These are phyloP conservation scores for Carcina quercana DNA, from an alignment of 2,888 invertebrate genomes.

Conservation along the genomic window DNA sequence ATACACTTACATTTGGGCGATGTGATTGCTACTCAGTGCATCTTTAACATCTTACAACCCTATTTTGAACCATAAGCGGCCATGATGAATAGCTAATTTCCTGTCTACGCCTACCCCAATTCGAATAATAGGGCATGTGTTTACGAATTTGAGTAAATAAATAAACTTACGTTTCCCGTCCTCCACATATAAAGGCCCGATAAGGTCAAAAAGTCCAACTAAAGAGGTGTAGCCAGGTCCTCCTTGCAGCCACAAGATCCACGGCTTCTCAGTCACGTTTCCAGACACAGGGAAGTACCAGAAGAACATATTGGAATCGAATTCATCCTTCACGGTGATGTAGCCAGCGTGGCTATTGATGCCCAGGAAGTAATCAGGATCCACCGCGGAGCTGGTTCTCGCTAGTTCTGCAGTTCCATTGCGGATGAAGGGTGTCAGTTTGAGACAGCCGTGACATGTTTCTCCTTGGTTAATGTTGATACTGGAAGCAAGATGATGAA, in stretches of 20 bases:
- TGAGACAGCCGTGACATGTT: conserved; percentile 2
- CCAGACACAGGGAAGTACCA: conserved; percentile 81
- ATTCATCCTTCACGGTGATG: conserved; percentile 79
- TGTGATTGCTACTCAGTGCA: no score
- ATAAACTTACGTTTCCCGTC: conserved; percentile 23
- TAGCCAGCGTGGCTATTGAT: conserved; percentile 55
- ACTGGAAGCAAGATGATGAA: no score
- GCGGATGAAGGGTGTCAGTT: conserved; percentile 22
- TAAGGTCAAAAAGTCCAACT: conserved; percentile 32
- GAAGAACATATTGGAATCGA: conserved; percentile 83
- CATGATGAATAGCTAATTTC: no score
- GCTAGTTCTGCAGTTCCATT: conserved; percentile 20
- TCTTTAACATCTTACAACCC: no score
- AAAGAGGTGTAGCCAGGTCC: conserved; percentile 82
- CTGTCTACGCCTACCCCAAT: no score
- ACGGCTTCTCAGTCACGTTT: conserved; percentile 54
- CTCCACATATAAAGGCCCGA: conserved; percentile 34
- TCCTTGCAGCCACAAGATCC: conserved; percentile 89
- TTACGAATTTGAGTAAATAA: no score
- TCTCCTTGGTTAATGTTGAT: no score
- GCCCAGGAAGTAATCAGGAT: conserved; percentile 24
- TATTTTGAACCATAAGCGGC: no score
- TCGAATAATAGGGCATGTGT: no score
- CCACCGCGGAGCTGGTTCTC: conserved; percentile 24
- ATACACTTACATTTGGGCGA: no score